These are phyloP conservation scores for Oophaga sylvatica DNA, from an alignment of 2,797 vertebrate species.

Conservation along the genomic window DNA sequence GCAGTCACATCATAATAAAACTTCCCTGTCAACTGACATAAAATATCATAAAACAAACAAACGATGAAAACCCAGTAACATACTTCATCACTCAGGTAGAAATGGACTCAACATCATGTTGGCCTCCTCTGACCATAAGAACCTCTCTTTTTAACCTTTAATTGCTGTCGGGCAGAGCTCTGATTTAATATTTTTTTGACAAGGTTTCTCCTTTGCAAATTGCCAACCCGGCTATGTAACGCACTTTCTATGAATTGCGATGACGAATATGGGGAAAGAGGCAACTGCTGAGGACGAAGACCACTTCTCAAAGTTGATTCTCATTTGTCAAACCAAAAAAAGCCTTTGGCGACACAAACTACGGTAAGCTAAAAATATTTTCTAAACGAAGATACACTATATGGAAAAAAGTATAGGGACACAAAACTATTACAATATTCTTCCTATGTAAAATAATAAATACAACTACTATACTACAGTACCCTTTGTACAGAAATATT, in stretches of 20 bases:
- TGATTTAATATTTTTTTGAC: not conserved
- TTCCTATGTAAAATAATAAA: slow-evolving; percentile 4
- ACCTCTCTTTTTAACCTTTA: not conserved
- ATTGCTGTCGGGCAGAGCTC: not conserved
- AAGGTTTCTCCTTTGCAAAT: not conserved
- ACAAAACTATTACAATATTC: not conserved
- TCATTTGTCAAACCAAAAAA: too few species aligned
- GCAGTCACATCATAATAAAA: not conserved
- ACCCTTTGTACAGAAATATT: not conserved
- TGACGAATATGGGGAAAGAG: too few species aligned
- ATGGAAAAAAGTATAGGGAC: too few species aligned
- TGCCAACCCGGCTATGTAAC: too few species aligned
- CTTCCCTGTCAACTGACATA: not conserved
- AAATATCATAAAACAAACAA: not conserved
- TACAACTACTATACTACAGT: not conserved
- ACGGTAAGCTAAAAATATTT: too few species aligned
- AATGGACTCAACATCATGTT: not conserved
- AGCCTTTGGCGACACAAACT: too few species aligned
- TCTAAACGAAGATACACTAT: too few species aligned
- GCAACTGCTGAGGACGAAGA: too few species aligned
- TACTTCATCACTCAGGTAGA: not conserved
- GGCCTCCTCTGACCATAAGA: not conserved
- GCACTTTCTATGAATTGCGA: too few species aligned
- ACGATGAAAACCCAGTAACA: not conserved
- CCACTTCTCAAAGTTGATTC: too few species aligned